Evolutionary conservation across 1,140 invertebrate species (phyloP).

Genomic region (Nephotettix cincticeps): DNA sequence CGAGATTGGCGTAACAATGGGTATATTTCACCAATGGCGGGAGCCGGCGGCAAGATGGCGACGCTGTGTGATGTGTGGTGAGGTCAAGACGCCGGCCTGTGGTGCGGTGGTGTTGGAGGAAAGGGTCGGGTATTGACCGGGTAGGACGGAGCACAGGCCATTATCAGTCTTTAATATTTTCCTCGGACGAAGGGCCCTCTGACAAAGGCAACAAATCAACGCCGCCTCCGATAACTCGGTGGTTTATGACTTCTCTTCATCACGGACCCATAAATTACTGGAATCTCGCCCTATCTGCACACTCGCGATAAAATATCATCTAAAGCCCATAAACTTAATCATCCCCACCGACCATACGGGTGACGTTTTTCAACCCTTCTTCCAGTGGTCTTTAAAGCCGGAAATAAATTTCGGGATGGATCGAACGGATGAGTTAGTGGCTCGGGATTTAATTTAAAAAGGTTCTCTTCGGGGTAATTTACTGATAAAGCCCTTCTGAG

Average conservation of each 20-base stretch:
- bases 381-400: neutral
- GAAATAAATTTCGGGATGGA: constrained; percentile 5
- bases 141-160: neutral
- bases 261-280: constrained; percentile 14
- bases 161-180: constrained; percentile 18
- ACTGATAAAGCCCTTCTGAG: neutral
- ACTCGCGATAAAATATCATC: constrained; percentile 16
- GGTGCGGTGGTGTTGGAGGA: neutral
- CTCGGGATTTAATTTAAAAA: constrained; percentile 8
- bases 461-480: neutral
- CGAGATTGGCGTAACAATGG: neutral
- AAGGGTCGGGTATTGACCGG: neutral
- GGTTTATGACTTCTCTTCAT: constrained; percentile 20
- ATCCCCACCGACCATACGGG: neutral
- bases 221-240: constrained; percentile 13
- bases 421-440: neutral
- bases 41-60: neutral
- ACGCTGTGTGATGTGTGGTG: no score
- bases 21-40: constrained; percentile 6
- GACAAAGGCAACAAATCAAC: constrained; percentile 18
- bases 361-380: constrained; percentile 3
- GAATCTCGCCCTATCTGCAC: constrained; percentile 16
- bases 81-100: neutral
- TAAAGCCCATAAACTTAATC: constrained; percentile 22
- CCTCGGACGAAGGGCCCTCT: neutral